Conservation (phyloP, 2,797 vertebrate species). For the Hippoglossus hippoglossus region DNA sequence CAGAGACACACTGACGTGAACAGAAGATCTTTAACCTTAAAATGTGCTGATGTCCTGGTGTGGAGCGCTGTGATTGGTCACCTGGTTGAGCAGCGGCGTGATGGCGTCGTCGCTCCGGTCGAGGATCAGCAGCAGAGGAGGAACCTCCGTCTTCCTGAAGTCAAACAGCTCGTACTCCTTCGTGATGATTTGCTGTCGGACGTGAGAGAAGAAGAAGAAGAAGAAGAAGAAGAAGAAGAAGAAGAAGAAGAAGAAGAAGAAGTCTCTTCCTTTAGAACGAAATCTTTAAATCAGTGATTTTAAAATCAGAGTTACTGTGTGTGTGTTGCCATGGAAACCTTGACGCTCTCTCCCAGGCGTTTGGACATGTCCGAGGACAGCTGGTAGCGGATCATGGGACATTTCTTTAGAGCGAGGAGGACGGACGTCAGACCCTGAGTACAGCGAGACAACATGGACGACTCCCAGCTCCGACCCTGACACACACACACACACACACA, state of each 20-base stretch:
- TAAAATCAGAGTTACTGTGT: not conserved
- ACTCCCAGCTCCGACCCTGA: conserved; percentile 93
- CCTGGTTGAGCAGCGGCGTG: conserved; percentile 94
- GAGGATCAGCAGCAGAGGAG: conserved; percentile 93
- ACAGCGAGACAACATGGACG: conserved; percentile 86
- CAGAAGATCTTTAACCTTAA: not conserved
- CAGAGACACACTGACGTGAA: not conserved
- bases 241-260: too few relatives aligned
- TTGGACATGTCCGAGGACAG: conserved; percentile 93
- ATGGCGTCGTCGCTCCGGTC: conserved; percentile 95
- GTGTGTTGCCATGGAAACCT: conserved; percentile 81
- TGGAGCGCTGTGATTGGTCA: conserved; percentile 17
- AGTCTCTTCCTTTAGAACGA: too few relatives aligned
- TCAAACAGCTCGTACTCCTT: conserved; percentile 98
- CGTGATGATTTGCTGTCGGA: conserved; percentile 93
- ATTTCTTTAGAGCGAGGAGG: conserved; percentile 96
- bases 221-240: too few relatives aligned
- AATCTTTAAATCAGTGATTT: too few relatives aligned
- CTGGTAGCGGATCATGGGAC: conserved; percentile 98
- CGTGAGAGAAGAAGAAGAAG: not conserved
- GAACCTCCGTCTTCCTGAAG: conserved; percentile 95
- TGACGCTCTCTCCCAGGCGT: conserved; percentile 92
- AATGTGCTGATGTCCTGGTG: not conserved
- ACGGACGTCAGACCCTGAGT: conserved; percentile 95
- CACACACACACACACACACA: not conserved